These are phyloP conservation scores for Lithophane leautieri DNA, from an alignment of 2,888 invertebrate species.

Conservation along the genomic window DNA sequence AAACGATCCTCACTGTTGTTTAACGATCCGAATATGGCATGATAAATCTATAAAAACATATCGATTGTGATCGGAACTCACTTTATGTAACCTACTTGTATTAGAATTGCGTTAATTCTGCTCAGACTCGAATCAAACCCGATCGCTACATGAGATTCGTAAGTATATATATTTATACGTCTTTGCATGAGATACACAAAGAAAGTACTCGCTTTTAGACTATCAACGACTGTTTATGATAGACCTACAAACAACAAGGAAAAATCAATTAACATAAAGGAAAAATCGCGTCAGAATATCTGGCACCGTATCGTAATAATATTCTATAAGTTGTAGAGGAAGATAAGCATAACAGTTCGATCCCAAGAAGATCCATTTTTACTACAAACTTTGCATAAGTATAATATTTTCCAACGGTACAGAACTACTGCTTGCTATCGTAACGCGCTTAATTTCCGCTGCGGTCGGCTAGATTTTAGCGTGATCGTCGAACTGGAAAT, in stretches of 20 bases:
- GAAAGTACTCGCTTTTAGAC: background rate
- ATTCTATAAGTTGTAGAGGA: background rate
- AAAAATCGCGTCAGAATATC: slow-evolving; percentile 2
- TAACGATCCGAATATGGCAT: slow-evolving; percentile 26
- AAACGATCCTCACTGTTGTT: slow-evolving; percentile 7
- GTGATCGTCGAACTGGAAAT: slow-evolving; percentile 36
- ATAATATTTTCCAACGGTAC: slow-evolving; percentile 15
- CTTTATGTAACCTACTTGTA: background rate
- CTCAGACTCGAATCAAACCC: background rate
- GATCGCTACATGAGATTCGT: background rate
- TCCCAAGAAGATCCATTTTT: slow-evolving; percentile 14
- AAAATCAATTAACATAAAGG: no score
- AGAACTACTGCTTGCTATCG: slow-evolving; percentile 39
- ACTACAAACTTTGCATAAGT: slow-evolving; percentile 10
- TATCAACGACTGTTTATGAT: background rate
- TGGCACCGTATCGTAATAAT: background rate
- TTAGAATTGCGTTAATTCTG: background rate
- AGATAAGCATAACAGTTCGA: slow-evolving; percentile 2
- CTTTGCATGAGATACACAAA: slow-evolving; percentile 3
- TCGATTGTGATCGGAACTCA: background rate
- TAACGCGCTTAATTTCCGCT: slow-evolving; percentile 45
- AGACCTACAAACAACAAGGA: no score
- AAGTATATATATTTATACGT: background rate
- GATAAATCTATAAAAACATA: background rate
- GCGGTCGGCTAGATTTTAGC: slow-evolving; percentile 32